These are phyloP conservation scores for Papilio helenus DNA, from an alignment of 1,140 invertebrate genomes.

Conservation along the genomic window DNA sequence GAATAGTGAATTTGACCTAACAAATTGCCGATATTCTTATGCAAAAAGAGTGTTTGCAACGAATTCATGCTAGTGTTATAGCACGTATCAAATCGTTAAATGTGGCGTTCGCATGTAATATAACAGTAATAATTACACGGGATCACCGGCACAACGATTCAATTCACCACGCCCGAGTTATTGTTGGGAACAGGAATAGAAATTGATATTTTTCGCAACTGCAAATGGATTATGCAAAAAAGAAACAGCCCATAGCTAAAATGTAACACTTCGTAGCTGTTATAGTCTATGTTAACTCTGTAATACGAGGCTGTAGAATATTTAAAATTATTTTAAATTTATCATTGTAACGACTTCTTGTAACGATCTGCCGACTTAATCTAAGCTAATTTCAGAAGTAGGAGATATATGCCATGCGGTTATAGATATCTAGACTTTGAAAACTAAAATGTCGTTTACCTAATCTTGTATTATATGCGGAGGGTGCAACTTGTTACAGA, in stretches of 20 bases:
- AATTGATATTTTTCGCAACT: slow-evolving; percentile 26
- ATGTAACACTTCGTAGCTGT: background rate
- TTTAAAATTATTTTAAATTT: no score
- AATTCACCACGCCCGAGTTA: slow-evolving; percentile 47
- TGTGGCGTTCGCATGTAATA: slow-evolving; percentile 51
- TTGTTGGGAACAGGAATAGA: slow-evolving; percentile 25
- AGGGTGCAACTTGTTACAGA: no score
- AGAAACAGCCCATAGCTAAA: background rate
- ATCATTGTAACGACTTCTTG: no score
- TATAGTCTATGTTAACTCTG: background rate
- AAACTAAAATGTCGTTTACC: no score
- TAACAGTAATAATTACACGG: slow-evolving; percentile 48
- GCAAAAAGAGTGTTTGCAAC: background rate
- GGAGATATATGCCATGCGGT: no score
- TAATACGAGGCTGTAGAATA: background rate
- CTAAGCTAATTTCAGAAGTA: no score
- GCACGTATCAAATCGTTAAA: slow-evolving; percentile 39
- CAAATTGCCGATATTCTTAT: background rate
- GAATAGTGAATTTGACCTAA: background rate
- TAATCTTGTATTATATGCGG: no score
- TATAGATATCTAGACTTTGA: no score
- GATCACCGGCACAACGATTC: slow-evolving; percentile 48
- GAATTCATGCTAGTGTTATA: slow-evolving; percentile 8
- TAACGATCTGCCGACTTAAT: no score
- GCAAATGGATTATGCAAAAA: background rate